phyloP scores from a whole-genome alignment of 1,140 invertebrate genomes.

The Bombus haemorrhoidalis region DNA sequence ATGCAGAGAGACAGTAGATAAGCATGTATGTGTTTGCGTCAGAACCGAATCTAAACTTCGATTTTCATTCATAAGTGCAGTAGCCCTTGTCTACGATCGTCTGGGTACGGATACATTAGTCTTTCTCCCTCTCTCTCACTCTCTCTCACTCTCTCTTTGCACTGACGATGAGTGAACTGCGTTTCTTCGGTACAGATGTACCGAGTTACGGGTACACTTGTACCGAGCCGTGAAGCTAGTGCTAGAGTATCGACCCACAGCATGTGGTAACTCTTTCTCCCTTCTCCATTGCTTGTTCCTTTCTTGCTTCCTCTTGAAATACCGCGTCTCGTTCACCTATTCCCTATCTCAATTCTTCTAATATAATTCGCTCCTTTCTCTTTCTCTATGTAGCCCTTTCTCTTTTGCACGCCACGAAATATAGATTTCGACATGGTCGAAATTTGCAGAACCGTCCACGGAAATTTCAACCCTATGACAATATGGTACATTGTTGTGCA shows the following conservation, averaged over 20 bases:
- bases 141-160: slow-evolving; percentile 18
- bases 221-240: slow-evolving; percentile 49
- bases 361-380: slow-evolving; percentile 14
- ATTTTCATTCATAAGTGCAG: slow-evolving; percentile 51
- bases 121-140: neutral
- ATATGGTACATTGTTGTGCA: slow-evolving; percentile 59
- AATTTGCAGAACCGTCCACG: slow-evolving; percentile 42
- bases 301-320: slow-evolving; percentile 35
- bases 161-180: neutral
- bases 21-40: slow-evolving; percentile 23
- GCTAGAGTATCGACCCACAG: slow-evolving; percentile 76
- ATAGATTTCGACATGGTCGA: slow-evolving; percentile 18
- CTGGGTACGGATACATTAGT: neutral
- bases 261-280: slow-evolving; percentile 63
- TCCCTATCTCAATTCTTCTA: slow-evolving; percentile 34
- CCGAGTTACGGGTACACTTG: slow-evolving; percentile 31
- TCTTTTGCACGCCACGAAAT: slow-evolving; percentile 3
- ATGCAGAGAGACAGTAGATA: neutral
- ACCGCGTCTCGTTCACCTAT: slow-evolving; percentile 8
- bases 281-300: slow-evolving; percentile 52
- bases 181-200: slow-evolving; percentile 64
- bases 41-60: slow-evolving; percentile 43
- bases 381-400: neutral
- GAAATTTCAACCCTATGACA: slow-evolving; percentile 41
- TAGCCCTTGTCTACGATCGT: neutral